Conservation (phyloP, 2,888 invertebrate genomes). For the Aplocera efformata region DNA sequence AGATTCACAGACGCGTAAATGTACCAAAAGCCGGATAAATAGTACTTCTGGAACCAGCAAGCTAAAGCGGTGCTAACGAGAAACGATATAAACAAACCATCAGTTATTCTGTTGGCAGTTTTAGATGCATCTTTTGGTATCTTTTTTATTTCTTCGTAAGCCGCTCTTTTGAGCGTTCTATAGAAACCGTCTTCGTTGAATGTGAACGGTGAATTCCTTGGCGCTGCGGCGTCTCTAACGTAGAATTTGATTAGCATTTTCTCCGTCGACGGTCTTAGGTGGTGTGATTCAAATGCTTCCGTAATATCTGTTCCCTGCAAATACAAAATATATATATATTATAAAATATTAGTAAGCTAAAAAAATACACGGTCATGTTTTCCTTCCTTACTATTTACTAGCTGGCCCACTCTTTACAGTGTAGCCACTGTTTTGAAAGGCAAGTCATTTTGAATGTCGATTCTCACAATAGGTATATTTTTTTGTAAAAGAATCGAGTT, state of each 20-base stretch:
- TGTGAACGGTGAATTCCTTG: slow-evolving; percentile 86
- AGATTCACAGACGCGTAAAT: slow-evolving; percentile 70
- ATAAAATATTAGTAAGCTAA: too few relatives aligned
- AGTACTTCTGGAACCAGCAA: slow-evolving; percentile 48
- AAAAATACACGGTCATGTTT: too few relatives aligned
- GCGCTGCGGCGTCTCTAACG: slow-evolving; percentile 81
- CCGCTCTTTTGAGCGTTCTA: slow-evolving; percentile 82
- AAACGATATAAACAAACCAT: slow-evolving; percentile 56
- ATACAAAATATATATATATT: neutral
- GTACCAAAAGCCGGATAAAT: slow-evolving; percentile 43
- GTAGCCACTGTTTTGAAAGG: too few relatives aligned
- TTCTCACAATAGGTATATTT: too few relatives aligned
- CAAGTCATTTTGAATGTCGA: too few relatives aligned
- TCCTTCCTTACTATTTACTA: too few relatives aligned
- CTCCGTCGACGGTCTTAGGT: slow-evolving; percentile 74
- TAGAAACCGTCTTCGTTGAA: slow-evolving; percentile 89
- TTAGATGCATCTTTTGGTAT: slow-evolving; percentile 51
- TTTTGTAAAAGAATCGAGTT: too few relatives aligned
- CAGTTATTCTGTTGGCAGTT: slow-evolving; percentile 50
- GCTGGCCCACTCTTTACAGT: too few relatives aligned
- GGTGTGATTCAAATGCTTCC: slow-evolving; percentile 81
- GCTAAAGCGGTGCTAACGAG: slow-evolving; percentile 50
- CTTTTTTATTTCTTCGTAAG: slow-evolving; percentile 76
- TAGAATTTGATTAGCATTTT: slow-evolving; percentile 83
- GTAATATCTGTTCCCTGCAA: slow-evolving; percentile 83